These are phyloP conservation scores for Dromococcyx pavoninus DNA, from an alignment of 2,797 vertebrate species.

Conservation along the genomic window DNA sequence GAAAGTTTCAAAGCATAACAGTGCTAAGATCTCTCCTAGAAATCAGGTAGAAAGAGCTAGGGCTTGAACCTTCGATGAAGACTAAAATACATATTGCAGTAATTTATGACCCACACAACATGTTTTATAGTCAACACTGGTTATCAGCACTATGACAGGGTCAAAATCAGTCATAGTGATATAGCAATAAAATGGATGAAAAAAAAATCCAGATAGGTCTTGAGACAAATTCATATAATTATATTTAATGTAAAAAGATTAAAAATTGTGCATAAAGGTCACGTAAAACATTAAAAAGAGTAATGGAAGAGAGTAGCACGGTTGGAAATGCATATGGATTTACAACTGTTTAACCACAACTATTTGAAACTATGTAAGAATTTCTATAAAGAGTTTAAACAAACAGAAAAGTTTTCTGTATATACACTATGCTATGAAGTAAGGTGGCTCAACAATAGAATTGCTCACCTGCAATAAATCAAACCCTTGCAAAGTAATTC, in stretches of 20 bases:
- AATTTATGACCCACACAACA: not conserved
- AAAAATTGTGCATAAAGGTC: not conserved
- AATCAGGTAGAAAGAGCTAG: not conserved
- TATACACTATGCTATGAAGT: not conserved
- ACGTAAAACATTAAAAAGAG: not conserved
- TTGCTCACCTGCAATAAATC: constrained; percentile 34
- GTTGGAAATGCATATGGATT: not conserved
- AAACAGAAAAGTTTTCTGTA: constrained; percentile 17
- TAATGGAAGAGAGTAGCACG: not conserved
- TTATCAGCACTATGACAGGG: not conserved
- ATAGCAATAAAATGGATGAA: not conserved
- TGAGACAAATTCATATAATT: not conserved
- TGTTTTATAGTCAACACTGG: accelerated
- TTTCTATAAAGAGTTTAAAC: constrained; percentile 44
- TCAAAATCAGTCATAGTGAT: not conserved
- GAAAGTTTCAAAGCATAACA: not conserved
- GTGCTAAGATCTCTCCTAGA: not conserved
- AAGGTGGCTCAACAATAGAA: not conserved
- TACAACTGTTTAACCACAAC: constrained; percentile 37
- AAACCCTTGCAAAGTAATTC: constrained; percentile 2
- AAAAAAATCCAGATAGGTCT: not conserved
- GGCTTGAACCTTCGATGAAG: not conserved
- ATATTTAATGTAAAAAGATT: not conserved
- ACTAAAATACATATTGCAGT: not conserved
- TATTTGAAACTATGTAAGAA: not conserved